phyloP scores from a whole-genome alignment of 2,797 vertebrate species.

The Malacoctenus gilli region DNA sequence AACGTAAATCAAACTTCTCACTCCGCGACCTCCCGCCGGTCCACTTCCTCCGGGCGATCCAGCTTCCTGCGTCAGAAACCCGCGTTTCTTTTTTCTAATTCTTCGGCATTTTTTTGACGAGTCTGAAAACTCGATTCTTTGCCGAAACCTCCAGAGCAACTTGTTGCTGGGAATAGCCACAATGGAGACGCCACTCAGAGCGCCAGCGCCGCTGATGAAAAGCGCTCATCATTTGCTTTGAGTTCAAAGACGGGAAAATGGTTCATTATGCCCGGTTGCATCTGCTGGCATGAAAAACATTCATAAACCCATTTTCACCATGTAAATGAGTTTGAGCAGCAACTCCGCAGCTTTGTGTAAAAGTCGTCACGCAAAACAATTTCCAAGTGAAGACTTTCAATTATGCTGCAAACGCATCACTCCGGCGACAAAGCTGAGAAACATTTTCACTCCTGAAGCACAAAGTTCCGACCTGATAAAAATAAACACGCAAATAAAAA shows the following conservation, averaged over 20 bases:
- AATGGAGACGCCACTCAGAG: too few species aligned
- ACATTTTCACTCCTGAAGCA: neutral
- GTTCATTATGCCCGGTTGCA: neutral
- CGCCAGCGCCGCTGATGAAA: neutral
- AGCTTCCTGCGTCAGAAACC: too few species aligned
- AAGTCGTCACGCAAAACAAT: slow-evolving; percentile 16
- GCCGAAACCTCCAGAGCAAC: too few species aligned
- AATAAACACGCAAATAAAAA: too few species aligned
- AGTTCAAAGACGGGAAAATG: neutral
- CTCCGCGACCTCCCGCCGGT: too few species aligned
- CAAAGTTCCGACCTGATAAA: neutral
- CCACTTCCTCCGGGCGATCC: too few species aligned
- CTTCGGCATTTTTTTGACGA: too few species aligned
- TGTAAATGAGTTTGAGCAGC: slow-evolving; percentile 28
- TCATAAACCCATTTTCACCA: slow-evolving; percentile 10
- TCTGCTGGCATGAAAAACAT: neutral
- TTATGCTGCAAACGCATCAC: slow-evolving; percentile 10
- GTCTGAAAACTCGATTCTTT: too few species aligned
- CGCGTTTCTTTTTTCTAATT: too few species aligned
- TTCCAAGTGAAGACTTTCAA: slow-evolving; percentile 25
- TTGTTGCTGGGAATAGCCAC: too few species aligned
- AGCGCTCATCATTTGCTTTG: neutral
- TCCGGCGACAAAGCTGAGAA: neutral
- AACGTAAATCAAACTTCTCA: too few species aligned
- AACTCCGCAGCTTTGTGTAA: slow-evolving; percentile 25